Evolutionary conservation across 2,888 invertebrate species (phyloP).

Genomic region (Agrilus biguttatus): DNA sequence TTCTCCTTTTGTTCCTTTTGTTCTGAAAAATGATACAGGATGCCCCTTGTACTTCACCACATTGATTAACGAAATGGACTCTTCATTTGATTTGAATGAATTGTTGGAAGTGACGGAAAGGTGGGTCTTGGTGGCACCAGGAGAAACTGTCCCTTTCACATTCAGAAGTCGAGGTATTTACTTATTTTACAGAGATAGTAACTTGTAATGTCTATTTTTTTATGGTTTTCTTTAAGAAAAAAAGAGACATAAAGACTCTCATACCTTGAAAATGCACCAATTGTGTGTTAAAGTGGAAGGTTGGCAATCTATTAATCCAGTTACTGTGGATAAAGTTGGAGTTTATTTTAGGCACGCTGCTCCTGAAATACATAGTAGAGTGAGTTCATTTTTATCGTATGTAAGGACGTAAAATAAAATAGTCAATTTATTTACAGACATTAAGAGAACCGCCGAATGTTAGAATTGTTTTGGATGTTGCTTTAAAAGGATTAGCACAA

Average conservation of each 20-base stretch:
- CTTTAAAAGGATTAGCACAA: conserved; percentile 83
- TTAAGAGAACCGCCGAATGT: conserved; percentile 37
- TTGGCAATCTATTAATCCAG: conserved; percentile 75
- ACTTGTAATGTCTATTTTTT: not conserved
- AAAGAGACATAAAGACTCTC: conserved; percentile 56
- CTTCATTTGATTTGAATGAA: conserved; percentile 23
- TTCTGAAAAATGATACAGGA: conserved; percentile 84
- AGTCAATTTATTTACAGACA: conserved; percentile 7
- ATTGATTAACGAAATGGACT: conserved; percentile 53
- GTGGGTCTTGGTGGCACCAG: conserved; percentile 61
- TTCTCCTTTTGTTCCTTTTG: conserved; percentile 89
- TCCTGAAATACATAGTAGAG: conserved; percentile 25
- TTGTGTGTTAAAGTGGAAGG: conserved; percentile 79
- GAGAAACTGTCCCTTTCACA: conserved; percentile 70
- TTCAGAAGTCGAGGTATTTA: conserved; percentile 58
- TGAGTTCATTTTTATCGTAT: conserved; percentile 10
- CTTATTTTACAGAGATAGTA: not conserved
- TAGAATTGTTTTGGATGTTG: conserved; percentile 81
- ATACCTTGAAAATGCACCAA: conserved; percentile 70
- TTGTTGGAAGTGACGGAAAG: conserved; percentile 31
- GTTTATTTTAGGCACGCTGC: conserved; percentile 70
- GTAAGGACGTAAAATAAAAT: not conserved
- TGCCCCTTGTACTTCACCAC: conserved; percentile 76
- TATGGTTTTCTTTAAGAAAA: conserved; percentile 30
- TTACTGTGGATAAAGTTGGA: conserved; percentile 92